Percentiles rank a stretch among this genome's conserved stretches.
Conservation (phyloP, 2,797 vertebrate species). For the Tenualosa thibaudeaui region DNA sequence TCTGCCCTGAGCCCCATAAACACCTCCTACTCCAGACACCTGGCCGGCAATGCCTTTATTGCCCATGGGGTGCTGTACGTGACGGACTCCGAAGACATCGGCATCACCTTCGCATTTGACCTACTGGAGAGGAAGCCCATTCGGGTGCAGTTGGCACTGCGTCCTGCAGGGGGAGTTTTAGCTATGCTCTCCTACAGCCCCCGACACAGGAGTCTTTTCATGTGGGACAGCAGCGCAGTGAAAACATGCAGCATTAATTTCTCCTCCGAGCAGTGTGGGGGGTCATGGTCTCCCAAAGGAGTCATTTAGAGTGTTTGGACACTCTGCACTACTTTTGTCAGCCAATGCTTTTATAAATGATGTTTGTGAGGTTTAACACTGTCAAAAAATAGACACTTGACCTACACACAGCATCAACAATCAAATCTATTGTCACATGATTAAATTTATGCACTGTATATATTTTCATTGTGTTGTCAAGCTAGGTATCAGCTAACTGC, state of each 20-base stretch:
- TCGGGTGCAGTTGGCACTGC: slow-evolving; percentile 75
- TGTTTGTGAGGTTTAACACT: not conserved
- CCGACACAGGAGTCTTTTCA: slow-evolving; percentile 74
- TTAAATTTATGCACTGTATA: not conserved
- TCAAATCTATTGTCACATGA: not conserved
- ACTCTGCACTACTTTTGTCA: not conserved
- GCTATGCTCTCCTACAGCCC: slow-evolving; percentile 87
- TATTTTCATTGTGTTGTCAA: not conserved
- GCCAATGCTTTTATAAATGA: not conserved
- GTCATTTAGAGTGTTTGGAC: not conserved
- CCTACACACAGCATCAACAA: not conserved
- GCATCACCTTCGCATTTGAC: slow-evolving; percentile 84
- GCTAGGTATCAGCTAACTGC: not conserved
- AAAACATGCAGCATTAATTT: slow-evolving; percentile 78
- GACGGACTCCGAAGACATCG: slow-evolving; percentile 80
- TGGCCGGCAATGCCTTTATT: slow-evolving; percentile 88
- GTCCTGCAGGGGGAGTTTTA: slow-evolving; percentile 72
- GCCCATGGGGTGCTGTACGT: slow-evolving; percentile 83
- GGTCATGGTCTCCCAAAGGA: not conserved
- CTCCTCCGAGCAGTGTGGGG: slow-evolving; percentile 47
- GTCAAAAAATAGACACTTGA: not conserved
- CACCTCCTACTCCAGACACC: slow-evolving; percentile 83
- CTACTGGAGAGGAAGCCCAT: slow-evolving; percentile 72
- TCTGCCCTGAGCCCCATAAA: slow-evolving; percentile 72
- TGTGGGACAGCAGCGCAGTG: slow-evolving; percentile 83